Conservation (phyloP, 2,888 invertebrate species). For the Eumacrocentrus americanus region DNA sequence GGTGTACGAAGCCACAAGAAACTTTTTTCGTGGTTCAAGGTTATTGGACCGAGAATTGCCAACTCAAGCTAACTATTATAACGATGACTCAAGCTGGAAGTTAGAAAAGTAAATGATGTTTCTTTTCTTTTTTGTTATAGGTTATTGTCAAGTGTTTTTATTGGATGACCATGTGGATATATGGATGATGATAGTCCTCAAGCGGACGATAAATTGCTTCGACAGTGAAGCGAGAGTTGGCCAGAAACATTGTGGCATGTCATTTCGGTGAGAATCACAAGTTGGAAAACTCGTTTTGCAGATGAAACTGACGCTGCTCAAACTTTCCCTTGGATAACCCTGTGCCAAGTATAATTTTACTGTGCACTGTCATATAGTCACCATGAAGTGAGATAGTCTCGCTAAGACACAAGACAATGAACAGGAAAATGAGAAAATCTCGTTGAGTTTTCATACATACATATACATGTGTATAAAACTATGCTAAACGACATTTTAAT, state of each 20-base stretch:
- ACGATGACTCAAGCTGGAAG: too few species aligned
- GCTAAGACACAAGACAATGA: slow-evolving; percentile 7
- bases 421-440: slow-evolving; percentile 6
- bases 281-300: slow-evolving; percentile 10
- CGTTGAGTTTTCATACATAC: background rate
- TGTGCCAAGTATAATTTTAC: slow-evolving; percentile 3
- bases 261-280: slow-evolving; percentile 1
- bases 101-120: too few species aligned
- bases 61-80: too few species aligned
- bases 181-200: too few species aligned
- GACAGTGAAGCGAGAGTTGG: too few species aligned
- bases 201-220: too few species aligned
- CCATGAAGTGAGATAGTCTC: background rate
- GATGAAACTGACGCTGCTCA: background rate
- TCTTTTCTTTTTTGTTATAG: too few species aligned
- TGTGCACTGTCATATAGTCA: background rate
- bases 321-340: slow-evolving; percentile 2
- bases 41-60: too few species aligned
- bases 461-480: background rate
- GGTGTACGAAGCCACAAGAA: too few species aligned
- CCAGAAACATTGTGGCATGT: slow-evolving; percentile 8
- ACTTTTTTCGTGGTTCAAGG: slow-evolving; percentile 4
- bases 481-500: slow-evolving; percentile 10
- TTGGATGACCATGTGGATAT: too few species aligned
- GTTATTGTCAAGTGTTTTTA: too few species aligned